These are phyloP conservation scores for Tapirus indicus DNA, from an alignment of 2,797 vertebrate genomes.

Conservation along the genomic window DNA sequence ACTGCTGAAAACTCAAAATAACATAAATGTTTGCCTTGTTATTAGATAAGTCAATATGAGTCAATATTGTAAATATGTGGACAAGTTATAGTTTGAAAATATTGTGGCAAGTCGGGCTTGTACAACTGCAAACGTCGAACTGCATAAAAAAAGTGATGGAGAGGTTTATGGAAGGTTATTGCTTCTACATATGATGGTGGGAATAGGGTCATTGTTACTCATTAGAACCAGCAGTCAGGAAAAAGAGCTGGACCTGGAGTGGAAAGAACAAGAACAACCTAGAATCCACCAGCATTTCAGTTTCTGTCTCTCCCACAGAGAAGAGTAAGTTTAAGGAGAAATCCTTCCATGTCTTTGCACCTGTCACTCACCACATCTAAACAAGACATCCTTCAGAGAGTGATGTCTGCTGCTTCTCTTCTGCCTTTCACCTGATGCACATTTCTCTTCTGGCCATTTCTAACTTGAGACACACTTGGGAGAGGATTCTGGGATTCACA, in stretches of 20 bases:
- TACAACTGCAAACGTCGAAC: background rate
- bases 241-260: background rate
- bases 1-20: background rate
- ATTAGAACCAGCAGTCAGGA: background rate
- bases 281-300: background rate
- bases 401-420: background rate
- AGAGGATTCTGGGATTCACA: too few species aligned
- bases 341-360: background rate
- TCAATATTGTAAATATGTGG: background rate
- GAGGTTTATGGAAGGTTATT: background rate
- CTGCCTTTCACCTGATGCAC: background rate
- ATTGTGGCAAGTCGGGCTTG: too few species aligned
- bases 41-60: background rate
- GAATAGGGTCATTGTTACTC: background rate
- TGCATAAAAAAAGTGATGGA: background rate
- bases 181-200: too few species aligned
- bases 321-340: background rate
- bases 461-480: background rate
- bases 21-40: background rate
- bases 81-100: background rate
- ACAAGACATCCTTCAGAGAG: background rate
- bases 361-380: background rate
- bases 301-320: background rate
- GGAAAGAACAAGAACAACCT: background rate
- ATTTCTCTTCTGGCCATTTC: background rate